Percentiles rank a stretch among this genome's conserved stretches.
phyloP scores from a whole-genome alignment of 2,113 vertebrate species.

The Fulmarus glacialis region DNA sequence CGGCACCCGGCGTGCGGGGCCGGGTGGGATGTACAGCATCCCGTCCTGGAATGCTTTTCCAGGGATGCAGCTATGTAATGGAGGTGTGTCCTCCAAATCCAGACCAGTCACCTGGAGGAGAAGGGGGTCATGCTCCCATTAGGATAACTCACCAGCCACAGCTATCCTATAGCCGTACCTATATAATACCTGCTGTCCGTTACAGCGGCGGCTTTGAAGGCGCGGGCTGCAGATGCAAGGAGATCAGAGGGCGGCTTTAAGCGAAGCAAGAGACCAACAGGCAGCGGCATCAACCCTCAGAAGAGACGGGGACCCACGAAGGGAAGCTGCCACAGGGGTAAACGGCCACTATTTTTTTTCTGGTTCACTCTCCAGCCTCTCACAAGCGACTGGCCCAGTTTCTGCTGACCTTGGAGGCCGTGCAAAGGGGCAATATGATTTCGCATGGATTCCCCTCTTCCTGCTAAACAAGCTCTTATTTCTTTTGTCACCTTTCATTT shows the following conservation, averaged over 20 bases:
- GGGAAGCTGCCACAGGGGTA: background rate
- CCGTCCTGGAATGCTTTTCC: background rate
- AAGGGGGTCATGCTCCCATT: background rate
- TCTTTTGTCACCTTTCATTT: background rate
- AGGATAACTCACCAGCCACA: background rate
- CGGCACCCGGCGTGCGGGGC: fast-evolving
- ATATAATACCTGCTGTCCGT: fast-evolving
- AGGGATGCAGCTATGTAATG: background rate
- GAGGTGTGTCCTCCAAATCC: background rate
- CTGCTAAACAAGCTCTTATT: background rate
- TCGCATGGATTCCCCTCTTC: background rate
- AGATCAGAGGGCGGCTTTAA: background rate
- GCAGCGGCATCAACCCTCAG: background rate
- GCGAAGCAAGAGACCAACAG: background rate
- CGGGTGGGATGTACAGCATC: background rate
- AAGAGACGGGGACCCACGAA: fast-evolving
- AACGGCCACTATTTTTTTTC: background rate
- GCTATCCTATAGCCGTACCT: background rate
- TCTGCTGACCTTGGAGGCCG: background rate
- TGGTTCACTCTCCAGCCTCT: background rate
- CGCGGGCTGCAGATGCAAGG: fast-evolving
- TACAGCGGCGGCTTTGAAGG: background rate
- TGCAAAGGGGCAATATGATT: fast-evolving
- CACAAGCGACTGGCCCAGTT: fast-evolving
- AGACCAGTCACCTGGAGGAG: background rate